Evolutionary conservation across 2,113 vertebrate genomes (phyloP).

Genomic region (Sphaerodactylus townsendi): DNA sequence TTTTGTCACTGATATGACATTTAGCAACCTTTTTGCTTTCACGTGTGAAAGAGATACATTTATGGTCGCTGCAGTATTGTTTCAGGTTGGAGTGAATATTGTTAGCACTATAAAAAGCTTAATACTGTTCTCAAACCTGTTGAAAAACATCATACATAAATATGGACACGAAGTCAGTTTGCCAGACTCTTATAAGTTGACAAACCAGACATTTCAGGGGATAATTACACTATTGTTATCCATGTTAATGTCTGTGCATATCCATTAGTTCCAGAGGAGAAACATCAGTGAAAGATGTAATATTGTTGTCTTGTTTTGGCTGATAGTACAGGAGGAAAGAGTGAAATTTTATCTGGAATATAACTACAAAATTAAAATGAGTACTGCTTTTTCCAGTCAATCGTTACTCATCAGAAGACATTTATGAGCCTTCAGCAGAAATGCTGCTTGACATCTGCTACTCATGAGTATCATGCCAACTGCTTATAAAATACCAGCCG

Average conservation of each 20-base stretch:
- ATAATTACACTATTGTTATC: constrained; percentile 3
- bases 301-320: constrained; percentile 12
- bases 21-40: background rate
- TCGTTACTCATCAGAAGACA: constrained; percentile 16
- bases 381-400: constrained; percentile 70
- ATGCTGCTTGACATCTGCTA: background rate
- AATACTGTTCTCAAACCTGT: background rate
- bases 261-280: constrained; percentile 46
- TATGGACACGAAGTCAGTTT: background rate
- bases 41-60: background rate
- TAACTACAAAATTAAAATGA: constrained; percentile 25
- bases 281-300: constrained; percentile 12
- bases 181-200: background rate
- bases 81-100: background rate
- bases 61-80: background rate
- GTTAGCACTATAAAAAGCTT: background rate
- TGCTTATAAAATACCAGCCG: background rate
- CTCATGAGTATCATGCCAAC: background rate
- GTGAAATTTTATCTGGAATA: constrained; percentile 33
- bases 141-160: background rate
- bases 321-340: background rate
- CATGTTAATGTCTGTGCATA: constrained; percentile 38
- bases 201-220: constrained; percentile 29
- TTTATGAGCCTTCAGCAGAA: background rate
- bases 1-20: background rate